Evolutionary conservation across 2,888 invertebrate species (phyloP), one percentile per base, ranked within the genome.

Genomic region (Agonopterix heracliana): DNA sequence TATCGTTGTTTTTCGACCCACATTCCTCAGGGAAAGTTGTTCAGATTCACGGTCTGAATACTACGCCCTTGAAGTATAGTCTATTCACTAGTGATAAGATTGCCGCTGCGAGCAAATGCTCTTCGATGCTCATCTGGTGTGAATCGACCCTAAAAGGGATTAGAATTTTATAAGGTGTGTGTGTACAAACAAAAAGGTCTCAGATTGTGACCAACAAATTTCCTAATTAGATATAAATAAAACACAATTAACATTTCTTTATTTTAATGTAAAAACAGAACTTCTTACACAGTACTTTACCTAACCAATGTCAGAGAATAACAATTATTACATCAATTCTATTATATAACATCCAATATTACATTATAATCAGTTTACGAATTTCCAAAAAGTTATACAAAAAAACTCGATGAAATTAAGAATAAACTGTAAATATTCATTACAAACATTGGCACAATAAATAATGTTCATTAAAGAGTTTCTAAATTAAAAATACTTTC

Each of bases 221-320:
- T 3, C 17, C 17, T 17, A 17, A 17, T 17, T 35, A 34, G 12
- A 14, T 44, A 11, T 34, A 38, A 74, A 77, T 59, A 61, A 66
- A 57, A 60, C 57, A 59, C 46, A 54, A 43, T 52, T 54, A 85
- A 85, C 83, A 83, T 73, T 80, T 68, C 76, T 70, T 77, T 71
- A 75, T 77, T 86, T 83, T 81, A 79, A 71, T 83, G 75, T 83
- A 85, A 80, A 86, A 84, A 81, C 84, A 78, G 66, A 84, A 81
- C 65, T 51, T 59, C 66, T 68, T 81, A 80, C 74, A 76, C 66
- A 74, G 71, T 71, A 64, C 57, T 26, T 26, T 70, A 64, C 61
- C 72, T 76, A 72, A 67, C 66, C 67, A 72, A 61, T 74, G 66
- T 72, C 65, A 68, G 66, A 74, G 74, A 75, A 73, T 78, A 83